phyloP scores from a whole-genome alignment of 2,113 vertebrate genomes.

The Cavia porcellus region DNA sequence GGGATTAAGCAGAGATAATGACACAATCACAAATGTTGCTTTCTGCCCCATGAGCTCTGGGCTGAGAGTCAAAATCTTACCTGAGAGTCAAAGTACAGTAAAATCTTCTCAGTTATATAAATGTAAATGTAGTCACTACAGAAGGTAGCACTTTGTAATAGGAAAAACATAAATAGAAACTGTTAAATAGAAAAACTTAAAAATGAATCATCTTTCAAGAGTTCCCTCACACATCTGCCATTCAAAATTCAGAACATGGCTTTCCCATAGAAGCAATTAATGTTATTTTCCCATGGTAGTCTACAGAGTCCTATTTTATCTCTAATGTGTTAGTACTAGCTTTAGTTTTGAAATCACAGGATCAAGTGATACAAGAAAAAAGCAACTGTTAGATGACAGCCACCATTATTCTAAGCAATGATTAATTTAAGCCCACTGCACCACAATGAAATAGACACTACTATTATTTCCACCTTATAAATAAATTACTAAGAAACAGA shows the following conservation, averaged over 20 bases:
- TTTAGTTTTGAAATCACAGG: not conserved
- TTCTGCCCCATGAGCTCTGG: not conserved
- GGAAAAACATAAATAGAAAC: not conserved
- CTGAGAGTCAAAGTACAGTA: not conserved
- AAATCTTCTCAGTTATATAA: not conserved
- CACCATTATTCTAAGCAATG: not conserved
- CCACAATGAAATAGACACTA: not conserved
- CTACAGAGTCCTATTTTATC: not conserved
- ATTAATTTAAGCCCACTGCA: not conserved
- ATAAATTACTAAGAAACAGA: not conserved
- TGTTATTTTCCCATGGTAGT: not conserved
- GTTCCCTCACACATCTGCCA: not conserved
- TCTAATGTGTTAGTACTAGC: not conserved
- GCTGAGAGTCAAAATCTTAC: not conserved
- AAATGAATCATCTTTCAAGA: not conserved
- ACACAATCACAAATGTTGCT: not conserved
- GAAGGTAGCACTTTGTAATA: not conserved
- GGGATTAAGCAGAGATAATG: not conserved
- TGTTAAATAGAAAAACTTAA: not conserved
- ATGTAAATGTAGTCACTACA: not conserved
- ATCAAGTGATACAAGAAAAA: not conserved
- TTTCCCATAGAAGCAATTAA: not conserved
- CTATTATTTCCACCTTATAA: not conserved
- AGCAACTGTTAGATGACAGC: not conserved
- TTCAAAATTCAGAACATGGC: not conserved